phyloP scores from a whole-genome alignment of 2,113 vertebrate species.

The Laticauda laticaudata region DNA sequence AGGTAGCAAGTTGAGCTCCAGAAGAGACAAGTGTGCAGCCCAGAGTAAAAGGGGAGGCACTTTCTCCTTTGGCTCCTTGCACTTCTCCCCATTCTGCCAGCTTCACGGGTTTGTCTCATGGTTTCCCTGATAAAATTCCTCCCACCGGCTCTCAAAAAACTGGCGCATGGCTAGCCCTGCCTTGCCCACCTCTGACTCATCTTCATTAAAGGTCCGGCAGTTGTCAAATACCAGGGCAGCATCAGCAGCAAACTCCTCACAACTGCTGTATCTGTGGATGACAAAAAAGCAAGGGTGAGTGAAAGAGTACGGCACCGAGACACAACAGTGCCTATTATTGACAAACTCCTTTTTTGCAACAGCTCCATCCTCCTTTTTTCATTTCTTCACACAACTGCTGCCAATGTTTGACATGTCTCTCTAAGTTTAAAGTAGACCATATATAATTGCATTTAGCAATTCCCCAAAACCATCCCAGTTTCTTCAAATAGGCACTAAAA shows the following conservation, averaged over 20 bases:
- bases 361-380: not conserved
- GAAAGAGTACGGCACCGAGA: not conserved
- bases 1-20: constrained; percentile 46
- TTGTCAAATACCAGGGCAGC: constrained; percentile 90
- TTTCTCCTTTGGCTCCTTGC: not conserved
- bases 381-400: not conserved
- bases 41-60: not conserved
- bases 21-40: constrained; percentile 33
- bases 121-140: constrained; percentile 89
- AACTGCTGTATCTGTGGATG: constrained; percentile 83
- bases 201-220: constrained; percentile 93
- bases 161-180: constrained; percentile 85
- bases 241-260: constrained; percentile 88
- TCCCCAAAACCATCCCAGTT: not conserved
- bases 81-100: constrained; percentile 28
- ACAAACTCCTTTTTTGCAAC: not conserved
- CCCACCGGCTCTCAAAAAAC: constrained; percentile 94
- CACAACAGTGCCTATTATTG: not conserved
- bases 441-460: not conserved
- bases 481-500: not conserved
- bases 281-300: not conserved
- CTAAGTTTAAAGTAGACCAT: not conserved
- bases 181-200: constrained; percentile 87
- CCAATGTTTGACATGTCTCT: not conserved
- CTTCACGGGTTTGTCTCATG: constrained; percentile 67